Percentiles rank a stretch among this genome's conserved stretches.
phyloP scores from a whole-genome alignment of 1,140 invertebrate genomes.

The Euborellia annulipes region DNA sequence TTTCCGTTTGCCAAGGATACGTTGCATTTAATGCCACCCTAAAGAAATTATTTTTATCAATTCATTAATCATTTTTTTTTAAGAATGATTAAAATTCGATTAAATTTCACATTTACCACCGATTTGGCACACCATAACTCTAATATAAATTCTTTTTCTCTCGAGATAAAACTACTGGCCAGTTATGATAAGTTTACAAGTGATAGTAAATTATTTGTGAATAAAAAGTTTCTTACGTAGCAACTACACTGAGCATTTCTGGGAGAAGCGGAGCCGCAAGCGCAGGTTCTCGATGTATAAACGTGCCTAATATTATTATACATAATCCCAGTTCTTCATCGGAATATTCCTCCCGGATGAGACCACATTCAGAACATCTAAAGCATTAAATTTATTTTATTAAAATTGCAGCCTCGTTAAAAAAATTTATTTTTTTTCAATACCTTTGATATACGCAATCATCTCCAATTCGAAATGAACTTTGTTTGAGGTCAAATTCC shows the following conservation, averaged over 20 bases:
- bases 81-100: too few species aligned
- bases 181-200: too few species aligned
- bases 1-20: slow-evolving; percentile 86
- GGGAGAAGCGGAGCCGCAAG: slow-evolving; percentile 85
- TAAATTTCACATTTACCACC: too few species aligned
- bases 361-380: slow-evolving; percentile 66
- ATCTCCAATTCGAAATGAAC: slow-evolving; percentile 47
- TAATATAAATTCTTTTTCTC: too few species aligned
- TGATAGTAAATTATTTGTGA: too few species aligned
- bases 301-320: slow-evolving; percentile 85
- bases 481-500: slow-evolving; percentile 38
- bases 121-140: too few species aligned
- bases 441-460: slow-evolving; percentile 51
- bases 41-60: too few species aligned
- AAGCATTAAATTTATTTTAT: slow-evolving; percentile 5
- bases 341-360: slow-evolving; percentile 78
- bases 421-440: slow-evolving; percentile 5
- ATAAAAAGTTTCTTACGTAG: slow-evolving; percentile 42
- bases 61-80: too few species aligned
- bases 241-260: slow-evolving; percentile 74
- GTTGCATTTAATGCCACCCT: slow-evolving; percentile 56
- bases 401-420: background rate
- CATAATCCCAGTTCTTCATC: slow-evolving; percentile 93
- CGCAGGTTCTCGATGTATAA: slow-evolving; percentile 87
- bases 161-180: too few species aligned